Evolutionary conservation across 2,797 vertebrate genomes (phyloP).

Genomic region (Acropternis orthonyx): DNA sequence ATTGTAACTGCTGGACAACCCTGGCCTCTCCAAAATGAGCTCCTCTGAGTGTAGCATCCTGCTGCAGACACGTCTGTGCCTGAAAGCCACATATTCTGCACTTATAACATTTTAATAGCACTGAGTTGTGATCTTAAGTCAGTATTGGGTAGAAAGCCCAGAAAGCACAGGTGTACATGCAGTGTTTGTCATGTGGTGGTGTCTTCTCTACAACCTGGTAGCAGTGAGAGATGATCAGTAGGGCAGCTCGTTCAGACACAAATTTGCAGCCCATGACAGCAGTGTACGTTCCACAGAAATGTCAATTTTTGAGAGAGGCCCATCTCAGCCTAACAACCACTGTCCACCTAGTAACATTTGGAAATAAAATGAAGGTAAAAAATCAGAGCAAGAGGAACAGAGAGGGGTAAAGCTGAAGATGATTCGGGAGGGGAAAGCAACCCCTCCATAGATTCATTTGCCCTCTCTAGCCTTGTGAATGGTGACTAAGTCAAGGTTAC

Average conservation of each 20-base stretch:
- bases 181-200: neutral
- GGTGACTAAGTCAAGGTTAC: conserved; percentile 22
- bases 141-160: neutral
- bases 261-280: neutral
- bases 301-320: neutral
- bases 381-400: conserved; percentile 38
- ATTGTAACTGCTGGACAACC: neutral
- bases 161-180: neutral
- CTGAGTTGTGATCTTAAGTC: neutral
- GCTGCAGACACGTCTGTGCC: neutral
- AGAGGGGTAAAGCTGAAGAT: conserved; percentile 11
- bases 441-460: conserved; percentile 30
- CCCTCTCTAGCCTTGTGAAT: conserved; percentile 32
- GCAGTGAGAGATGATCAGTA: neutral
- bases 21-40: neutral
- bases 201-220: neutral
- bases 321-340: neutral
- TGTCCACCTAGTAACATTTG: neutral
- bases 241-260: neutral
- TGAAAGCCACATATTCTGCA: neutral
- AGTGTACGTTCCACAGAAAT: neutral
- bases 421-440: conserved; percentile 35
- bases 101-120: neutral
- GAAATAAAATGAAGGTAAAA: conserved; percentile 15
- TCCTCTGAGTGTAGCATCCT: neutral